Evolutionary conservation across 2,888 invertebrate genomes (phyloP).

Genomic region (Drepanosiphum platanoidis): DNA sequence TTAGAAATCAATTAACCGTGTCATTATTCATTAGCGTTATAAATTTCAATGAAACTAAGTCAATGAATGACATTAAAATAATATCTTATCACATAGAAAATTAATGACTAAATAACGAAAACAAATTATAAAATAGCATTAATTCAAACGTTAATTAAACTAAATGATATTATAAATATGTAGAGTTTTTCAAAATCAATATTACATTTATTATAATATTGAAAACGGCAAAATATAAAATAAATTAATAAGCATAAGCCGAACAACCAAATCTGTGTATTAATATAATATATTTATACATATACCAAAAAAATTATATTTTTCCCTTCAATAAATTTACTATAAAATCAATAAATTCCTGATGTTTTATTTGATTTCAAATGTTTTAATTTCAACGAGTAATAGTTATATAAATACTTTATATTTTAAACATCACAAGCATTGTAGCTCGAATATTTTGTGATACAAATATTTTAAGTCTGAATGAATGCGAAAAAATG

Average conservation of each 20-base stretch:
- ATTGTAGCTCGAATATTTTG: neutral
- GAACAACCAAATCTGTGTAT: too few relatives aligned
- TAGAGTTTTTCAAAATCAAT: too few relatives aligned
- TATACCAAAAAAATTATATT: too few relatives aligned
- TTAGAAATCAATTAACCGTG: slow-evolving; percentile 33
- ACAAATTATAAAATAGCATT: neutral
- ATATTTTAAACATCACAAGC: neutral
- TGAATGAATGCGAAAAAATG: neutral
- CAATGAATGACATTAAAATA: slow-evolving; percentile 11
- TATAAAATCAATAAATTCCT: too few relatives aligned
- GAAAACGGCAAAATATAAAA: too few relatives aligned
- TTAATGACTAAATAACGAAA: slow-evolving; percentile 9
- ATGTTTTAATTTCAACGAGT: too few relatives aligned
- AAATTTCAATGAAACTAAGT: neutral
- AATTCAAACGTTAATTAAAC: neutral
- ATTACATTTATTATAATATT: too few relatives aligned
- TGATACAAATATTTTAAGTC: neutral
- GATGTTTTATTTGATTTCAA: too few relatives aligned
- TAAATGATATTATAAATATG: too few relatives aligned
- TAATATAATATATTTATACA: neutral
- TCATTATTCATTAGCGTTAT: slow-evolving; percentile 2
- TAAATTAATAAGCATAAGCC: too few relatives aligned
- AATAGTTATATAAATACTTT: too few relatives aligned
- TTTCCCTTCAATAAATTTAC: too few relatives aligned
- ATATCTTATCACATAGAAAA: slow-evolving; percentile 1